phyloP scores from a whole-genome alignment of 2,888 invertebrate genomes.

The Alviniconcha strummeri region DNA sequence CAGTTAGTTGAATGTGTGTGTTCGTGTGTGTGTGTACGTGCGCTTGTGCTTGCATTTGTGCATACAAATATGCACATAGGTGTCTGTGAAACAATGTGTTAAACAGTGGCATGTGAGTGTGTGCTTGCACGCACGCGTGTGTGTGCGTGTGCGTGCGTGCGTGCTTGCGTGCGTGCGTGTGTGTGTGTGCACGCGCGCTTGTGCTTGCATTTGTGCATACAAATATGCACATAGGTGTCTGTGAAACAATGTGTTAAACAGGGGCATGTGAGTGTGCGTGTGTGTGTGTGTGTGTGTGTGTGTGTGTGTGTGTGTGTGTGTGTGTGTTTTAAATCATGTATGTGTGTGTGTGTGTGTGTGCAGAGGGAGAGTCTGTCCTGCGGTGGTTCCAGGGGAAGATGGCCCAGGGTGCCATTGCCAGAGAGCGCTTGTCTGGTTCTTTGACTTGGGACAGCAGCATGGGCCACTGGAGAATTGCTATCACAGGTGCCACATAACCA shows the following conservation, averaged over 20 bases:
- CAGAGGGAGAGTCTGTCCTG: constrained; percentile 67
- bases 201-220: neutral
- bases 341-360: constrained; percentile 5
- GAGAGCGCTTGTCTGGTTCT: constrained; percentile 46
- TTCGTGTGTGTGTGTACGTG: neutral
- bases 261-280: neutral
- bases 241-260: too few species aligned
- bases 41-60: neutral
- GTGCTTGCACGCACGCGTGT: neutral
- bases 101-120: neutral
- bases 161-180: neutral
- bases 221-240: too few species aligned
- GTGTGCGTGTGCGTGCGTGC: neutral
- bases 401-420: constrained; percentile 43
- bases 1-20: too few species aligned
- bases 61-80: too few species aligned
- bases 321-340: neutral
- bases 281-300: neutral
- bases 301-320: neutral
- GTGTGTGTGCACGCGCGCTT: neutral
- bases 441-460: constrained; percentile 51
- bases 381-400: constrained; percentile 54
- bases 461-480: constrained; percentile 54
- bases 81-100: too few species aligned
- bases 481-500: constrained; percentile 50